Conservation (phyloP, 37 sponge, comb jelly and placozoan genomes). For the Geodia barretti region DNA sequence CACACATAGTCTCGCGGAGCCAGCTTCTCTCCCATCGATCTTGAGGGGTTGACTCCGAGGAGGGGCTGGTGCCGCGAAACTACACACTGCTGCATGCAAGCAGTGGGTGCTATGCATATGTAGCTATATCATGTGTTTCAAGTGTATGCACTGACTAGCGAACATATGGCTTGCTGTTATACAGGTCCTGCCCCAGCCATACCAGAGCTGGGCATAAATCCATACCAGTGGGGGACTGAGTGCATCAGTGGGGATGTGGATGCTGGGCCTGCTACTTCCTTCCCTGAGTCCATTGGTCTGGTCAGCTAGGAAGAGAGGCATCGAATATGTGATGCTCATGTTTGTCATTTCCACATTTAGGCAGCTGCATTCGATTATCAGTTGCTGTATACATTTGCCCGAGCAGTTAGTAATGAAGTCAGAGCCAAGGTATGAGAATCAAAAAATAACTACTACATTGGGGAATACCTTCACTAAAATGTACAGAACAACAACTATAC, state of each 20-base stretch:
- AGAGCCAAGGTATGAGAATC: conserved; percentile 49
- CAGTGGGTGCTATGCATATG: not conserved
- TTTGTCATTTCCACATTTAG: conserved; percentile 12
- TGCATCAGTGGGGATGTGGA: conserved; percentile 58
- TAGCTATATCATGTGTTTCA: too few species aligned
- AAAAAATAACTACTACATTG: not conserved
- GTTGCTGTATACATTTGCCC: conserved; percentile 40
- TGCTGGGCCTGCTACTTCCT: conserved; percentile 64
- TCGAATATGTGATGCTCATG: too few species aligned
- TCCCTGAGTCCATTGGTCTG: conserved; percentile 55
- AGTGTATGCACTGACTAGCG: too few species aligned
- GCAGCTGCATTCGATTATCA: conserved; percentile 63
- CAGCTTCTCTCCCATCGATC: too few species aligned
- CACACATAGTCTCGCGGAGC: too few species aligned
- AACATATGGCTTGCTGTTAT: too few species aligned
- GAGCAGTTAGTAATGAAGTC: conserved; percentile 65
- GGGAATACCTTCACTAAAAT: not conserved
- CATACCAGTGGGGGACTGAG: conserved; percentile 80
- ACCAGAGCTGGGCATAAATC: conserved; percentile 57
- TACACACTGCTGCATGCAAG: not conserved
- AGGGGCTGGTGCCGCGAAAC: too few species aligned
- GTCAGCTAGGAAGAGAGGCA: too few species aligned
- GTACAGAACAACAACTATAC: conserved; percentile 50
- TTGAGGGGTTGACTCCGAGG: too few species aligned
- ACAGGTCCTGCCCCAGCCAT: conserved; percentile 77